A percentile compares a stretch with the other conserved stretches of the same genome.
Conservation (phyloP, 1,140 invertebrate species). For the Bombyx mori region ASM3026992v2 NC_085121.1:3462001-3462500, state of each 20-base stretch:
- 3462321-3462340: too few relatives aligned
- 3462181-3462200: conserved; percentile 74
- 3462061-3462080: conserved; percentile 42
- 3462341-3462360: too few relatives aligned
- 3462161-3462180: conserved; percentile 78
- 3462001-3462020: conserved; percentile 51
- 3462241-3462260: conserved; percentile 43
- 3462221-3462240: conserved; percentile 73
- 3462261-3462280: too few relatives aligned
- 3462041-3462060: conserved; percentile 24
- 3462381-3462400: too few relatives aligned
- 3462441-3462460: conserved; percentile 74
- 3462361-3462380: too few relatives aligned
- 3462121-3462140: conserved; percentile 69
- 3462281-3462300: too few relatives aligned
- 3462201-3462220: conserved; percentile 74
- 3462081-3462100: conserved; percentile 59
- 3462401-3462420: too few relatives aligned
- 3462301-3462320: too few relatives aligned
- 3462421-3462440: neutral
- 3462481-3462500: conserved; percentile 90
- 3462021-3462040: conserved; percentile 48
- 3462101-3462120: conserved; percentile 61
- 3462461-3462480: conserved; percentile 90
- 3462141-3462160: conserved; percentile 75